These are phyloP conservation scores for Axinella damicornis DNA, from an alignment of 37 sponge, comb jelly and placozoan genomes.

Conservation along the genomic window DNA sequence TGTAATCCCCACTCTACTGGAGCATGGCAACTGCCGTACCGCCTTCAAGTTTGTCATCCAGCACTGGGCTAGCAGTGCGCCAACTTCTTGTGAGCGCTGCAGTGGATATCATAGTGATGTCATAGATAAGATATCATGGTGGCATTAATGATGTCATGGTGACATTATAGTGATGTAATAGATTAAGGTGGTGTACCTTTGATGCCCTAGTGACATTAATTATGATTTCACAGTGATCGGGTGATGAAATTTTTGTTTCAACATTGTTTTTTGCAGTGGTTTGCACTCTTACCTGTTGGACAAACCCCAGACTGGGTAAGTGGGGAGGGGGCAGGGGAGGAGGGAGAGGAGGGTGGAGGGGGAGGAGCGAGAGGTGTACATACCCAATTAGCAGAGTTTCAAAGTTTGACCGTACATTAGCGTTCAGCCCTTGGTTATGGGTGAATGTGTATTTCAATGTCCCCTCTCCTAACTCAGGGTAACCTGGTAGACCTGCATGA, in stretches of 20 bases:
- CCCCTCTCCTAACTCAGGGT: conserved; percentile 46
- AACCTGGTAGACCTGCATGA: conserved; percentile 77
- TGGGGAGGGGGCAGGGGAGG: background rate
- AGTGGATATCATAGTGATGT: background rate
- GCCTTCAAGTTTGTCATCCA: conserved; percentile 67
- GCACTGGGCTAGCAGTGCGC: conserved; percentile 74
- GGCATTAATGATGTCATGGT: no score
- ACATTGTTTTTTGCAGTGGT: conserved; percentile 42
- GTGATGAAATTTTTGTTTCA: no score
- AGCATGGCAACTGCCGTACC: conserved; percentile 85
- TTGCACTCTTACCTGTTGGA: conserved; percentile 93
- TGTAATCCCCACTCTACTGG: conserved; percentile 89
- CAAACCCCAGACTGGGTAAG: conserved; percentile 79
- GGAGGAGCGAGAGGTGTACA: no score
- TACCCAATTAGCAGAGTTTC: no score
- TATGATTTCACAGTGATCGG: no score
- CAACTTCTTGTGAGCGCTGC: conserved; percentile 60
- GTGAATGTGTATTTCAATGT: no score
- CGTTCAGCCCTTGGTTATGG: no score
- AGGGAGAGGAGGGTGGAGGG: no score
- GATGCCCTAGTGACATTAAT: no score
- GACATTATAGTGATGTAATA: no score
- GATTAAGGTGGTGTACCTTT: conserved; percentile 5
- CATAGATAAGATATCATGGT: no score
- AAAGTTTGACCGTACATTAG: no score